Conservation (phyloP, 2,797 vertebrate genomes). For the Sebastes kiyomatsui region DNA sequence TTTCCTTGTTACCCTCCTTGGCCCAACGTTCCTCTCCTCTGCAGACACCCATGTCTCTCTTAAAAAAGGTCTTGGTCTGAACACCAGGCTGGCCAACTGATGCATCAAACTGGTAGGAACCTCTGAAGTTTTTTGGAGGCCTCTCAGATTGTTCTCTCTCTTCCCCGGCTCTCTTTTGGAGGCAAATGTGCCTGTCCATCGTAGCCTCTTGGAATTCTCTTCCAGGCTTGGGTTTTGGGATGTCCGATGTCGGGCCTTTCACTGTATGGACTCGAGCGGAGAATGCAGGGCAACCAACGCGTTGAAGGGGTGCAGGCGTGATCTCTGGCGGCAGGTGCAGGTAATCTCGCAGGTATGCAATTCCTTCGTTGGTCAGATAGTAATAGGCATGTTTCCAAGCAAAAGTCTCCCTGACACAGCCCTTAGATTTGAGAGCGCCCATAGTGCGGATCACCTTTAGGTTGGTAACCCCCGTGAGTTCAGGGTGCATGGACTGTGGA, state of each 20-base stretch:
- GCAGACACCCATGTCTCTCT: not conserved
- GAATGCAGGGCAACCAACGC: slow-evolving; percentile 61
- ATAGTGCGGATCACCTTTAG: slow-evolving; percentile 86
- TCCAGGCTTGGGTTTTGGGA: slow-evolving; percentile 54
- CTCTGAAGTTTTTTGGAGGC: not conserved
- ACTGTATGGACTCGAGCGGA: slow-evolving; percentile 52
- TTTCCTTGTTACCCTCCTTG: not conserved
- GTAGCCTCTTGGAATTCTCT: slow-evolving; percentile 29
- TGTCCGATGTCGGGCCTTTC: slow-evolving; percentile 65
- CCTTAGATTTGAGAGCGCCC: slow-evolving; percentile 85
- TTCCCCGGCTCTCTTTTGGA: slow-evolving; percentile 64
- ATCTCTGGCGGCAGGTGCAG: slow-evolving; percentile 87
- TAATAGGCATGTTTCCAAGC: slow-evolving; percentile 90
- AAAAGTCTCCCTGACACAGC: slow-evolving; percentile 86
- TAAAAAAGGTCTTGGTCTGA: slow-evolving; percentile 15
- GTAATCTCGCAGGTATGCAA: slow-evolving; percentile 83
- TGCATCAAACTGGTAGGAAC: not conserved
- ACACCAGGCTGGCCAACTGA: not conserved
- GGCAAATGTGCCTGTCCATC: slow-evolving; percentile 71
- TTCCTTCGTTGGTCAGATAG: slow-evolving; percentile 88
- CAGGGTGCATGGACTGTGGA: slow-evolving; percentile 85
- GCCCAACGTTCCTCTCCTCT: not conserved
- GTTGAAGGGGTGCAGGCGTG: slow-evolving; percentile 84
- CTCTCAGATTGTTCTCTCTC: slow-evolving; percentile 1
- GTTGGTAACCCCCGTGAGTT: slow-evolving; percentile 83